A percentile compares a stretch with the other conserved stretches of the same genome.
phyloP scores from a whole-genome alignment of 2,888 invertebrate species.

The Cordilura impudica region DNA sequence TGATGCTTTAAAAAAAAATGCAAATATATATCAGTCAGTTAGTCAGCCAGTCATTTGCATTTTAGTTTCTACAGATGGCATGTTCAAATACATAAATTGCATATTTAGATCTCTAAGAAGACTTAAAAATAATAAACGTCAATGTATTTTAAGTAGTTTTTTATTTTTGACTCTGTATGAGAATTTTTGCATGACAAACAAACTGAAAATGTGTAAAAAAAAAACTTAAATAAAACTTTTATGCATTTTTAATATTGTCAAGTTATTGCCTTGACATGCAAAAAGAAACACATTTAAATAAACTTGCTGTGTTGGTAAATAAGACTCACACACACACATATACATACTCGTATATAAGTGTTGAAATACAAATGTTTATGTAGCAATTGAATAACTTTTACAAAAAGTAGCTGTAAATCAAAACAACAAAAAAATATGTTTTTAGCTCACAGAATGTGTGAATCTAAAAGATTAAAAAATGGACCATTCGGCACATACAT shows the following conservation, averaged over 20 bases:
- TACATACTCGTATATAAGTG: no score
- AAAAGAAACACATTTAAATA: neutral
- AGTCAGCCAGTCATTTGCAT: neutral
- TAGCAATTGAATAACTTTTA: neutral
- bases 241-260: slow-evolving; percentile 20
- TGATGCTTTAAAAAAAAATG: neutral
- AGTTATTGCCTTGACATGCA: slow-evolving; percentile 19
- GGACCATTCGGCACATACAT: no score
- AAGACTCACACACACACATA: neutral
- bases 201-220: slow-evolving; percentile 11
- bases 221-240: neutral
- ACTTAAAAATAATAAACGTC: neutral
- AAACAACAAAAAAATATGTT: no score
- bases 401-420: no score
- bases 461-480: no score
- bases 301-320: neutral
- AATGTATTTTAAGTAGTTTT: neutral
- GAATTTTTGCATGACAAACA: slow-evolving; percentile 2
- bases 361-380: neutral
- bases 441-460: no score
- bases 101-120: neutral
- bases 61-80: neutral
- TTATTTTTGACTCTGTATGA: neutral
- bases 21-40: neutral
- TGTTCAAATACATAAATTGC: neutral